A percentile compares a stretch with the other conserved stretches of the same genome.
Evolutionary conservation across 2,797 vertebrate species (phyloP).

Genomic region (Hephaestus fuliginosus): DNA sequence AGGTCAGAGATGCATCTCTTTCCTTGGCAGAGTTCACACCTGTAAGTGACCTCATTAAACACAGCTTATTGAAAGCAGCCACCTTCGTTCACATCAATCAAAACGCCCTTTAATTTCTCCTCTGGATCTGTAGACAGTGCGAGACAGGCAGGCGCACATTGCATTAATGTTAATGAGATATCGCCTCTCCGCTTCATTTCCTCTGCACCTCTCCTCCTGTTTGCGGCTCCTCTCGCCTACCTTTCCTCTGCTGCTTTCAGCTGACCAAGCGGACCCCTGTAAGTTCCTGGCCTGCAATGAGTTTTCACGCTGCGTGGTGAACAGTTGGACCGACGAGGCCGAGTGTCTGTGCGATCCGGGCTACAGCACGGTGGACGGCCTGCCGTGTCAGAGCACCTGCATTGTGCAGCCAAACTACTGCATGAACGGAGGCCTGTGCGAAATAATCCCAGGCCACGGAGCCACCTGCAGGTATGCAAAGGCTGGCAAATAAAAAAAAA

Average conservation of each 20-base stretch:
- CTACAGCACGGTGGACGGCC: constrained; percentile 80
- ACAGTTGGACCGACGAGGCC: constrained; percentile 87
- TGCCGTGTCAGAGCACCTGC: constrained; percentile 89
- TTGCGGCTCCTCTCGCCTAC: not conserved
- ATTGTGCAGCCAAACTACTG: constrained; percentile 86
- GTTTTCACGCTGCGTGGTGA: constrained; percentile 90
- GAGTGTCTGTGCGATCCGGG: constrained; percentile 91
- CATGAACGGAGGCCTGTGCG: constrained; percentile 87
- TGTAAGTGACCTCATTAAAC: constrained; percentile 51
- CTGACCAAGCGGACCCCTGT: constrained; percentile 91
- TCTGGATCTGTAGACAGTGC: constrained; percentile 18
- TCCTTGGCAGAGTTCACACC: constrained; percentile 26
- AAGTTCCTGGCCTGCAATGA: constrained; percentile 93
- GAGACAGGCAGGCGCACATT: constrained; percentile 13
- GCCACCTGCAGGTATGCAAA: constrained; percentile 92
- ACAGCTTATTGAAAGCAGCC: constrained; percentile 41
- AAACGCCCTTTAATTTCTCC: constrained; percentile 53
- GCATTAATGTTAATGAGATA: constrained; percentile 62
- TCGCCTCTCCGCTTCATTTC: constrained; percentile 20
- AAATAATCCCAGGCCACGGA: constrained; percentile 87
- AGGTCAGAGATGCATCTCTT: constrained; percentile 41
- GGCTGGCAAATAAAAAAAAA: constrained; percentile 1
- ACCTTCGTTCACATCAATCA: constrained; percentile 59
- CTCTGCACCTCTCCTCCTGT: not conserved
- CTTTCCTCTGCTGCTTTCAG: constrained; percentile 76